Evolutionary conservation across 2,888 invertebrate species (phyloP), one percentile per base, ranked within the genome.

Genomic region (Drosophila gaucha): DNA sequence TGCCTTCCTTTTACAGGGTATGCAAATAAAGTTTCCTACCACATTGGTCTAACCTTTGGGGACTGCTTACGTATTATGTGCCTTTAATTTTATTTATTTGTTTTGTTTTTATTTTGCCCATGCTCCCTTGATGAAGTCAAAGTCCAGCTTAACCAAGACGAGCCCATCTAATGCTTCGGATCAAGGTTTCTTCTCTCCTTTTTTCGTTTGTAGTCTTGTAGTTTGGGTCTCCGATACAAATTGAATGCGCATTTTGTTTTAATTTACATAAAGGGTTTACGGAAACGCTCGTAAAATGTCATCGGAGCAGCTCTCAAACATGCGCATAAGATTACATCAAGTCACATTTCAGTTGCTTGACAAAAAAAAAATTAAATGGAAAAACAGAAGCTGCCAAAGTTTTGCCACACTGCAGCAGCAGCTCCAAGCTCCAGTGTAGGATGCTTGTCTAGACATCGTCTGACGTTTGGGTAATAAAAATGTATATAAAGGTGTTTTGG

Each of bases 251-350:
- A 72, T 80, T 80, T 73, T 67, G 68, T 83, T 71, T 82, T 83
- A 68, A 83, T 79, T 82, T 83, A 79, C 79, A 83, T 79, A 79
- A 79, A 79, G 78, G 83, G 83, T 75, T 72, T 63, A 62, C 44
- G 62, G 54, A 58, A 74, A 33, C 18, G 67, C 67, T 83, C 83
- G 79, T 79, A 79, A 83, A 79, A 83, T 75, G 75, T 69, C 83
- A 79, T 65, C 63, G 65, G 68, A 80, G 52, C 35, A 41, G 52
- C 56, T 47, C 41, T n/a, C 56, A 62, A 55, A 70, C 52, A 75
- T 57, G 50, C 57, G 55, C 77, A 56, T 71, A 59, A 73, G 66
- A 72, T 76, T 76, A 64, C 54, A 71, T 57, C 51, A 65, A 71
- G 72, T 77, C 73, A 67, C 76, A 75, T 75, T 67, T 54, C 47